Evolutionary conservation across 2,113 vertebrate genomes (phyloP).

Genomic region (Nothoprocta pentlandii): DNA sequence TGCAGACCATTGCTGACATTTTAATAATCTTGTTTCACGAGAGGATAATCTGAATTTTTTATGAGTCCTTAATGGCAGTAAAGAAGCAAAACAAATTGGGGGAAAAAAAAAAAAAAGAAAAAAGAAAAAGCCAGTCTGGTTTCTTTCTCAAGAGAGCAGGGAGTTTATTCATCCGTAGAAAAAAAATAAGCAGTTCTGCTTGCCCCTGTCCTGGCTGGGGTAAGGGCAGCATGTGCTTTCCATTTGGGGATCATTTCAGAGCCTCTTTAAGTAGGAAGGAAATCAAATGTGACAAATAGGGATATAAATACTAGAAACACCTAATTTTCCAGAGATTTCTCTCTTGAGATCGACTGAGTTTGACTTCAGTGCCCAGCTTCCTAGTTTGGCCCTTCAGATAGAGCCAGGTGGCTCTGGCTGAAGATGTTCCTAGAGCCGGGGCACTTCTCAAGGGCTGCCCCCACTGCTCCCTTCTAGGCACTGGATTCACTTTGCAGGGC

Average conservation of each 20-base stretch:
- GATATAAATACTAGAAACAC: not conserved
- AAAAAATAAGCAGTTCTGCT: not conserved
- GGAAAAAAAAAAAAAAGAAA: too few relatives aligned
- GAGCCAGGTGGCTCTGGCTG: not conserved
- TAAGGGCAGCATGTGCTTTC: rapidly evolving
- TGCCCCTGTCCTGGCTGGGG: not conserved
- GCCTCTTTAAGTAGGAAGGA: not conserved
- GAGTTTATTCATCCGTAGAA: not conserved
- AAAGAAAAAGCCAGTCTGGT: not conserved
- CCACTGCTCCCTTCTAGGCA: not conserved
- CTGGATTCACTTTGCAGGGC: not conserved
- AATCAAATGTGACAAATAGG: not conserved
- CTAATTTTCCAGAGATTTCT: not conserved
- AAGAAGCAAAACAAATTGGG: not conserved
- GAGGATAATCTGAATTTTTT: conserved; percentile 54
- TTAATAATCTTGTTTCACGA: conserved; percentile 56
- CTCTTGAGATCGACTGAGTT: not conserved
- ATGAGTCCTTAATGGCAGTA: conserved; percentile 10
- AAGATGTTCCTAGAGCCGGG: rapidly evolving
- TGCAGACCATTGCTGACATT: conserved; percentile 28
- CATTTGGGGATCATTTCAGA: not conserved
- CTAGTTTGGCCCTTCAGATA: too few relatives aligned
- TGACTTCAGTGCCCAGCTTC: not conserved
- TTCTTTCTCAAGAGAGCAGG: rapidly evolving
- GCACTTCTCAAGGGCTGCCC: not conserved